Percentiles rank a stretch among this genome's conserved stretches.
These are phyloP conservation scores for Lophotis ruficrista DNA, from an alignment of 2,113 vertebrate genomes.

Conservation along the genomic window DNA sequence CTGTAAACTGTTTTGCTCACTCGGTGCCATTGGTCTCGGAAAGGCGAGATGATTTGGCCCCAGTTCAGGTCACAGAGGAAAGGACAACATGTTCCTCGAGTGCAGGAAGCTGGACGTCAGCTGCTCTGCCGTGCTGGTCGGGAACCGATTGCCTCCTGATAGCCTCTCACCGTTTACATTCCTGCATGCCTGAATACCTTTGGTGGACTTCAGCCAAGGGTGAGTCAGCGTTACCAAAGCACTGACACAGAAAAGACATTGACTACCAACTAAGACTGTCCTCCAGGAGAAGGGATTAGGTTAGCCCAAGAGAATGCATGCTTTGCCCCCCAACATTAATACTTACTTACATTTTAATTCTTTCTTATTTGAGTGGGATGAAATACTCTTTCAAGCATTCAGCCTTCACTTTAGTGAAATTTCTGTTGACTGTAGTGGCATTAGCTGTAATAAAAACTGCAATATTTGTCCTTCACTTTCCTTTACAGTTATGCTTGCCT, in stretches of 20 bases:
- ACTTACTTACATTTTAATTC: not conserved
- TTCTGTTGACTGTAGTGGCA: not conserved
- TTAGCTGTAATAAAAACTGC: not conserved
- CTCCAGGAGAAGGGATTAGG: not conserved
- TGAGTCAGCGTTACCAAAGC: not conserved
- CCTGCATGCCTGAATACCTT: not conserved
- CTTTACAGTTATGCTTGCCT: not conserved
- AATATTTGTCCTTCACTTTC: not conserved
- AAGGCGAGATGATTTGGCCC: not conserved
- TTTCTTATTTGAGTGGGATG: not conserved
- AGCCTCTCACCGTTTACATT: not conserved
- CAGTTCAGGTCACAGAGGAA: not conserved
- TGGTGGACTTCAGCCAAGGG: not conserved
- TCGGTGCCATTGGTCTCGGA: not conserved
- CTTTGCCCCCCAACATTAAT: not conserved
- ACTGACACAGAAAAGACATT: not conserved
- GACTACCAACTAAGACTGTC: not conserved
- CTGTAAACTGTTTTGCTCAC: not conserved
- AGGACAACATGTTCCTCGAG: slow-evolving; percentile 30
- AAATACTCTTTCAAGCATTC: not conserved
- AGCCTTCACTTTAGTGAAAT: not conserved
- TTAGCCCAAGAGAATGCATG: not conserved
- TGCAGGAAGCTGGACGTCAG: not conserved
- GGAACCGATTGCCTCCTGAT: not conserved
- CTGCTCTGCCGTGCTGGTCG: not conserved